Evolutionary conservation across 2,113 vertebrate species (phyloP).

Genomic region (Grammomys dolichurus): DNA sequence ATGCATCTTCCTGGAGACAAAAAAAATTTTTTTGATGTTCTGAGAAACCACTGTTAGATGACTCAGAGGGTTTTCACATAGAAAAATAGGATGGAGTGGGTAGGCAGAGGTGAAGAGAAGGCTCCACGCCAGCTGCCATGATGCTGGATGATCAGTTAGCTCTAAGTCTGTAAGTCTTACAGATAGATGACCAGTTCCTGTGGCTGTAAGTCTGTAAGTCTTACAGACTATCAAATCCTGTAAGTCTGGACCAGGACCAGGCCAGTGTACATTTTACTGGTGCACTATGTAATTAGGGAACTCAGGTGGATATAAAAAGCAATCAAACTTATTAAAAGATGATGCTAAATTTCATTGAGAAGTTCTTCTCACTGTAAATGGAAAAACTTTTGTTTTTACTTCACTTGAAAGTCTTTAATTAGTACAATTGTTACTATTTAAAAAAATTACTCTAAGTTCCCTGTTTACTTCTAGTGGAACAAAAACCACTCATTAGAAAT

Average conservation of each 20-base stretch:
- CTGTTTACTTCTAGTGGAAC: conserved; percentile 64
- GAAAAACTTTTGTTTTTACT: neutral
- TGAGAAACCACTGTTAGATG: conserved; percentile 38
- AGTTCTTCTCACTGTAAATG: conserved; percentile 65
- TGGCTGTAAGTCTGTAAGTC: neutral
- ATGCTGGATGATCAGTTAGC: neutral
- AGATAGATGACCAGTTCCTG: neutral
- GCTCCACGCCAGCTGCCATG: neutral
- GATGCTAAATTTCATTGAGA: conserved; percentile 60
- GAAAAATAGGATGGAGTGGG: neutral
- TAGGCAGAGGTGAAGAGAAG: neutral
- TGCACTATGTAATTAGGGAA: conserved; percentile 9
- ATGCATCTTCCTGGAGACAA: neutral
- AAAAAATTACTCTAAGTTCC: conserved; percentile 1
- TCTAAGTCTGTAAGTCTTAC: neutral
- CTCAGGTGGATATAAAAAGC: neutral
- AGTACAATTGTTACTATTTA: conserved; percentile 26
- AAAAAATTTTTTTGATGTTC: neutral
- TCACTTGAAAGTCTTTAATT: conserved; percentile 38
- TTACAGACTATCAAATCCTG: neutral
- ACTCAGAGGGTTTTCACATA: neutral
- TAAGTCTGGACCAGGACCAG: conserved; percentile 11
- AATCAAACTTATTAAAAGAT: neutral
- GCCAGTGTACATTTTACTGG: neutral
- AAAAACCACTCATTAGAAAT: conserved; percentile 68